Base-by-base conservation (phyloP, 2,797 vertebrate genomes). In the Scomberomorus guttatus region DNA sequence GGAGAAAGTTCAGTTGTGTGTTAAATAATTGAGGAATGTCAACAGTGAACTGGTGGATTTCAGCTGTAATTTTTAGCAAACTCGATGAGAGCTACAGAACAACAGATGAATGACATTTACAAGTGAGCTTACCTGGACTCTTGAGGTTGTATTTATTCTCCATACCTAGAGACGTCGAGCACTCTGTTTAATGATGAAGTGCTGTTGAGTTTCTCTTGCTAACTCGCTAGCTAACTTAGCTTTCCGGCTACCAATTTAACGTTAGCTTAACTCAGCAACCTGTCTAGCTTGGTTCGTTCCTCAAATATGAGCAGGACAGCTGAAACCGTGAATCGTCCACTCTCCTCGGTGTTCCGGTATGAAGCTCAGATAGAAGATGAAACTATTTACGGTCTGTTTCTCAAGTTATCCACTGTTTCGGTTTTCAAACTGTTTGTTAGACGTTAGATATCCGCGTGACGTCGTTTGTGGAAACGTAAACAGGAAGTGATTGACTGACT, bases 81-180 rank as follows among this genome's bases (percentile, higher is more conserved):
- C 29, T 32, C 29, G 29, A 6, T 20, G 25, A 29, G 29, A 51
- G 22, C 22, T 48, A 11, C 17, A 22, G 22, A 17, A 42, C 3
- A 12, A 14, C 9, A 51, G 15, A 13, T n/a, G 48, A 59, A 60
- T 0, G 17, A 1, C 6, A 29, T 29, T 3, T 59, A 6, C 32
- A 15, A 24, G 12, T 4, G 1, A 44, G 54, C 90, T 89, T 88
- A 96, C 95, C 95, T 81, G 95, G 95, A 81, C 95, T 96, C 83
- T 95, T 95, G 6, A 95, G 93, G 79, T 96, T 96, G 42, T 96
- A 96, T 88, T 94, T 94, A 54, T 72, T 95, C 82, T 96, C 95
- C 95, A 96, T 96, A 2, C 13, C 71, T 58, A 25, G 60, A 72
- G 56, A 24, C 15, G 58, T 1, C 10, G 44, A 13, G 1, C 15